These are phyloP conservation scores for Latrodectus geometricus DNA, from an alignment of 1,140 invertebrate genomes.

Conservation along the genomic window DNA sequence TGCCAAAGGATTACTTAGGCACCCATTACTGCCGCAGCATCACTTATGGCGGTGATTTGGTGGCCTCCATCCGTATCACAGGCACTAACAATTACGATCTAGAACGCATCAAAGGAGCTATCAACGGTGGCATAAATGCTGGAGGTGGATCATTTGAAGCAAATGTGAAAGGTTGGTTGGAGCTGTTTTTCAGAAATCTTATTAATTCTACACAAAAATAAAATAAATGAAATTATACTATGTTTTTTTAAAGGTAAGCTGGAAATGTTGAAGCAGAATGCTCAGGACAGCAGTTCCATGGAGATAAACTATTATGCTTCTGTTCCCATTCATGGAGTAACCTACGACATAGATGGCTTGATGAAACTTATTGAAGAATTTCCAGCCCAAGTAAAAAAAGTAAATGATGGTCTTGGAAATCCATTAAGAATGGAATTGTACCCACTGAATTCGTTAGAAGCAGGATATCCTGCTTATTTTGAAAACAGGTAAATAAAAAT, in stretches of 20 bases:
- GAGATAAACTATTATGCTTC: slow-evolving; percentile 53
- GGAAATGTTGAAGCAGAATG: slow-evolving; percentile 18
- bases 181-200: no score
- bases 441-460: slow-evolving; percentile 7
- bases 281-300: slow-evolving; percentile 15
- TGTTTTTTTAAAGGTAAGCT: slow-evolving; percentile 20
- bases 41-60: slow-evolving; percentile 57
- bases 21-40: slow-evolving; percentile 56
- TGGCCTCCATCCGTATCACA: slow-evolving; percentile 48
- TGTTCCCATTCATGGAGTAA: slow-evolving; percentile 2
- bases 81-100: slow-evolving; percentile 18
- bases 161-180: slow-evolving; percentile 22
- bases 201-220: neutral
- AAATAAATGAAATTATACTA: neutral
- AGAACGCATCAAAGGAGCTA: slow-evolving; percentile 45
- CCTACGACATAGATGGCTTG: slow-evolving; percentile 39
- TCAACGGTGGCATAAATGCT: slow-evolving; percentile 39
- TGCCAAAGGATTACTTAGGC: slow-evolving; percentile 6
- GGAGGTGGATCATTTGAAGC: slow-evolving; percentile 12
- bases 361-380: slow-evolving; percentile 45
- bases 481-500: slow-evolving; percentile 49
- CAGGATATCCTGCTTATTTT: slow-evolving; percentile 5
- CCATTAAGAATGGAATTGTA: slow-evolving; percentile 57
- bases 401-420: slow-evolving; percentile 42
- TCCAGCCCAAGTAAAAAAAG: slow-evolving; percentile 35